Percentiles rank a stretch among this genome's conserved stretches.
These are phyloP conservation scores for Bungarus multicinctus DNA, from an alignment of 2,113 vertebrate species.

Conservation along the genomic window DNA sequence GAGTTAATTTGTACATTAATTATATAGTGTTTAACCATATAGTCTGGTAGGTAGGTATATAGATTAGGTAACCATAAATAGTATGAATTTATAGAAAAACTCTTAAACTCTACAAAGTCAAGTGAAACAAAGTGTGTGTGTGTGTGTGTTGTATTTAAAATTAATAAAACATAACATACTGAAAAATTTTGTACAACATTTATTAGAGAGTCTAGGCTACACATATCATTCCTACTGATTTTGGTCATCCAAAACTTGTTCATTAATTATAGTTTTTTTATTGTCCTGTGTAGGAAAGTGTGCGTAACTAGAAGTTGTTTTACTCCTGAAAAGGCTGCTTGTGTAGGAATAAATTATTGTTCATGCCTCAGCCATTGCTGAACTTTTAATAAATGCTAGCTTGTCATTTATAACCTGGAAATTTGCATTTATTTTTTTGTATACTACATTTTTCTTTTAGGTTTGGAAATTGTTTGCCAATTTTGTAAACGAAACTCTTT, in stretches of 20 bases:
- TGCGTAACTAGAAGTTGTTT: background rate
- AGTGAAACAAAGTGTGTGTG: slow-evolving; percentile 6
- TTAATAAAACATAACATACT: background rate
- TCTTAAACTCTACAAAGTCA: background rate
- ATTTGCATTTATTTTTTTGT: slow-evolving; percentile 58
- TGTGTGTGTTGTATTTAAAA: background rate
- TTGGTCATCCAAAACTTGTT: background rate
- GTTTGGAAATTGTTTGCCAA: slow-evolving; percentile 89
- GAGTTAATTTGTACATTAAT: background rate
- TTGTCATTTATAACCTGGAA: background rate
- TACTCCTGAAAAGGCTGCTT: background rate
- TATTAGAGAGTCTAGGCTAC: slow-evolving; percentile 5
- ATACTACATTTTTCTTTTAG: slow-evolving; percentile 75
- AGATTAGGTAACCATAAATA: background rate
- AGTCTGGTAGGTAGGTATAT: background rate
- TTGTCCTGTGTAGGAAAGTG: background rate
- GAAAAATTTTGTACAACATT: background rate
- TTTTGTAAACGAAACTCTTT: slow-evolving; percentile 97
- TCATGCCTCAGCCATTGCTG: background rate
- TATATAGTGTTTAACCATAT: background rate
- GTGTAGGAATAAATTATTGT: background rate
- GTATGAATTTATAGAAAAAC: rapidly evolving
- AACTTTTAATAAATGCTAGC: slow-evolving; percentile 20
- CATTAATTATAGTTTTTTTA: background rate
- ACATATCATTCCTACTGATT: background rate